Conservation (phyloP, 2,113 vertebrate genomes). For the Xenus cinereus region DNA sequence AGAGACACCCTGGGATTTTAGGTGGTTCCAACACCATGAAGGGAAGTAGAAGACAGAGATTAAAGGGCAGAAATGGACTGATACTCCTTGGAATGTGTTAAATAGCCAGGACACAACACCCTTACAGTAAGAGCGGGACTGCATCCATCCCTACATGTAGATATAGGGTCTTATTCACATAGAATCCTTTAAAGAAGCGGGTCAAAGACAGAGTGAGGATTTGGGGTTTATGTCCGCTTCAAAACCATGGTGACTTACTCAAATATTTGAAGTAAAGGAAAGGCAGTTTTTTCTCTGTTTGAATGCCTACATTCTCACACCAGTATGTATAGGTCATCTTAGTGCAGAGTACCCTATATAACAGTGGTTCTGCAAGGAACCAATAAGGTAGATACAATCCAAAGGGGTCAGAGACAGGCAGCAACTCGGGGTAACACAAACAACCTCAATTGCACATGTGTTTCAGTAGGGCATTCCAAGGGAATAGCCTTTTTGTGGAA, state of each 20-base stretch:
- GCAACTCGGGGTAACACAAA: fast-evolving
- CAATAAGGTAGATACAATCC: neutral
- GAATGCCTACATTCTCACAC: neutral
- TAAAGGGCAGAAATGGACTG: neutral
- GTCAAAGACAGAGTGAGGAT: neutral
- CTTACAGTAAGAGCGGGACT: neutral
- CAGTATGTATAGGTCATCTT: neutral
- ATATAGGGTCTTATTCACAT: neutral
- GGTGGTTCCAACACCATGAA: neutral
- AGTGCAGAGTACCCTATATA: neutral
- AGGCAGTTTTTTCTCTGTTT: neutral
- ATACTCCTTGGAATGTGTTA: neutral
- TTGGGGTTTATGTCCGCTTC: neutral
- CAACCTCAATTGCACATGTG: fast-evolving
- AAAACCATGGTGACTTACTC: neutral
- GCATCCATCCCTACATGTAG: neutral
- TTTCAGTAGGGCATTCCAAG: neutral
- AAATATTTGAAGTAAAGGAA: neutral
- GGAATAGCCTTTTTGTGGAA: neutral
- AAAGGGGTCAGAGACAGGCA: neutral
- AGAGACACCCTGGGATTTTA: neutral
- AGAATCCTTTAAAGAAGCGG: neutral
- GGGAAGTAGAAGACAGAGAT: neutral
- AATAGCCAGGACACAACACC: neutral
- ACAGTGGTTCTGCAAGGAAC: neutral